Evolutionary conservation across 2,888 invertebrate species (phyloP), one percentile per base, ranked within the genome.

Genomic region (Abscondita cerata): DNA sequence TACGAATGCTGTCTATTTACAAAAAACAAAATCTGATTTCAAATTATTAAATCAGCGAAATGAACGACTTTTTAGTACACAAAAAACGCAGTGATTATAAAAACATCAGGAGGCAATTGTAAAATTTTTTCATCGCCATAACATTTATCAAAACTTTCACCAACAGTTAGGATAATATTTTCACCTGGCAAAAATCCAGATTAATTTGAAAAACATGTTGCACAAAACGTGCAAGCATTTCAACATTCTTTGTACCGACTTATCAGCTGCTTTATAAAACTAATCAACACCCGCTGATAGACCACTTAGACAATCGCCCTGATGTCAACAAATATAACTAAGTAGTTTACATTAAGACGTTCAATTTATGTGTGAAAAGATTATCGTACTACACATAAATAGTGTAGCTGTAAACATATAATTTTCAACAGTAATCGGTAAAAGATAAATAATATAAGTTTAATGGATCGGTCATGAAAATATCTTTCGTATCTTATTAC

Each of bases 321-420:
- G 54, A 44, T 59, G 68, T 67, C 69, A 67, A 67, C 69, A 68
- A 67, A 69, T 67, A 69, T 65, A 64, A 66, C 69, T 70, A 69
- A 69, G 70, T 70, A 67, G 70, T 68, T 66, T 70, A 68, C 68
- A 64, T 68, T 65, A 66, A 66, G 67, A 61, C 59, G 54, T 53
- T 61, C 64, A 65, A 67, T 66, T 68, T 69, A 67, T 69, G 66
- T 69, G 60, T 40, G 59, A 40, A 54, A 48, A 59, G 62, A 66
- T 66, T 65, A 68, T 69, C 69, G 62, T 62, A 65, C 60, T 67
- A 60, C 60, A 62, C 59, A 63, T 57, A 55, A 53, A n/a, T 59
- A 59, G 54, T 56, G 64, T 44, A 40, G 63, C 46, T 67, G 67
- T 68, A 68, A 68, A 68, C 66, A 68, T 20, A 59, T 47, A 54